Conservation (phyloP, 2,888 invertebrate species). For the Nomada lathburiana region DNA sequence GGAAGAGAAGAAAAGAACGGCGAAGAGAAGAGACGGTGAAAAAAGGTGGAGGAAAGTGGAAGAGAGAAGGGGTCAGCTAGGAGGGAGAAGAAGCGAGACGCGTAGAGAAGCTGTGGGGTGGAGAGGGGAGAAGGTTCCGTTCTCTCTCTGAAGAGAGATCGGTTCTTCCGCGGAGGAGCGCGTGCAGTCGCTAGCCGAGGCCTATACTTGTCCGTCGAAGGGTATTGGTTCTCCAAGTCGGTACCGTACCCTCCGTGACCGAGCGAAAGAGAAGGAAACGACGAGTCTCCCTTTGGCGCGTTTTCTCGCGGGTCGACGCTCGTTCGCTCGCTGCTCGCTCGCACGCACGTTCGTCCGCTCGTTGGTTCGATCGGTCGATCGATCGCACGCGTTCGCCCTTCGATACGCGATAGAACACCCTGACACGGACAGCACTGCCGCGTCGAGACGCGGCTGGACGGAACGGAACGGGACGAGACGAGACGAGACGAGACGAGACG, state of each 20-base stretch:
- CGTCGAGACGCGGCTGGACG: background rate
- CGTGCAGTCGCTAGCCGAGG: conserved; percentile 83
- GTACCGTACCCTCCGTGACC: conserved; percentile 66
- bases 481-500: background rate
- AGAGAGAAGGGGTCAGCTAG: conserved; percentile 56
- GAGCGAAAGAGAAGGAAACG: conserved; percentile 52
- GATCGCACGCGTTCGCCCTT: conserved; percentile 42
- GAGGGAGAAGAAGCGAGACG: conserved; percentile 60
- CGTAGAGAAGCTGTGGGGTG: conserved; percentile 37
- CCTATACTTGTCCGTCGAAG: conserved; percentile 82
- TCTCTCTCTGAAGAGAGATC: conserved; percentile 77
- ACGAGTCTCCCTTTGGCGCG: conserved; percentile 61
- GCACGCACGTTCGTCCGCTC: conserved; percentile 39
- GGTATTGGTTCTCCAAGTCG: conserved; percentile 76
- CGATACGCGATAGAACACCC: conserved; percentile 26
- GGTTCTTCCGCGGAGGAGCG: conserved; percentile 79
- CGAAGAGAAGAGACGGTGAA: conserved; percentile 48
- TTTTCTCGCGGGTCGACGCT: conserved; percentile 54
- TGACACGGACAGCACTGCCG: background rate
- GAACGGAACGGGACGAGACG: background rate
- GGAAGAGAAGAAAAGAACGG: conserved; percentile 5
- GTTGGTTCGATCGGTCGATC: conserved; percentile 36
- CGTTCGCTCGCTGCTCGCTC: conserved; percentile 52
- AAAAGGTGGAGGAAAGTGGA: background rate
- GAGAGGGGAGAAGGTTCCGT: conserved; percentile 68